Base-by-base conservation (phyloP, 2,888 invertebrate genomes). In the Alsophila aescularia region DNA sequence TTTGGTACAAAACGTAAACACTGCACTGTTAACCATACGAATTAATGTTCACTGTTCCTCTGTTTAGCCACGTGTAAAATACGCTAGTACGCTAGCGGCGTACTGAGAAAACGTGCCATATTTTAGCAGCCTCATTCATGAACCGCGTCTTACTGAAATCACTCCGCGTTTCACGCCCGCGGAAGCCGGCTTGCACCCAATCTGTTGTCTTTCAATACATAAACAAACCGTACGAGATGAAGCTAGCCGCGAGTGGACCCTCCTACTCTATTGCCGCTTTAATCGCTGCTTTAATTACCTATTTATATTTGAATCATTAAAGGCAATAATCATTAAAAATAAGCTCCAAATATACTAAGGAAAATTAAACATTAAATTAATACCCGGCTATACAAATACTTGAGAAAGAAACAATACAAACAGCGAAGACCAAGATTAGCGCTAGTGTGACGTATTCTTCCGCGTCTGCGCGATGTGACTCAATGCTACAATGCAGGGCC, bases 161-260 rank as follows among this genome's bases (percentile, higher is more conserved):
- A 77, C 76, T 70, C 79, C 73, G 58, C 75, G 77, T 75, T 67
- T 71, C 69, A 78, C 77, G 76, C 82, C 74, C 79, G 68, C 76
- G 75, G 78, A 78, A 77, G 83, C 90, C 89, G 85, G 87, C 82
- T 61, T 82, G 81, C 83, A 87, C 84, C 44, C 79, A 81, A 85
- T 85, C 87, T 88, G 90, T 89, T 90, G 90, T 90, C 89, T 89
- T 86, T 74, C 85, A 82, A 88, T 87, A 88, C 84, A 90, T 91
- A 91, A 91, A 91, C 90, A 91, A 91, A 90, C 88, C 77, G 77
- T 81, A 69, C 77, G 82, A 67, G 69, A 81, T 86, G 90, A 91
- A 90, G 82, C 79, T 90, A 90, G 90, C 83, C 68, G 60, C 87
- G 74, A 56, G 36, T 27, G 39, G 12, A 48, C 55, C 29, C 29